Evolutionary conservation across 2,113 vertebrate species (phyloP).

Genomic region (Tenrec ecaudatus): DNA sequence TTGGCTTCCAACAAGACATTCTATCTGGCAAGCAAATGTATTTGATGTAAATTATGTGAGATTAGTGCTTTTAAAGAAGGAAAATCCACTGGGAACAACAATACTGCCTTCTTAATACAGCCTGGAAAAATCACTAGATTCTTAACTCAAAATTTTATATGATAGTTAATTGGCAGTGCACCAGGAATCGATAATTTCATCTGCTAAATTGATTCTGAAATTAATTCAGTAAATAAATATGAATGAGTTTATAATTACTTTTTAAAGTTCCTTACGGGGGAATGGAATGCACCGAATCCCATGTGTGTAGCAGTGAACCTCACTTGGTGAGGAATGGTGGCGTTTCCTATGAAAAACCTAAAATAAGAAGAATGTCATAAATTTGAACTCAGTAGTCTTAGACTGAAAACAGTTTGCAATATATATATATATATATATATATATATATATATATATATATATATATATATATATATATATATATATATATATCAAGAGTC

Average conservation of each 20-base stretch:
- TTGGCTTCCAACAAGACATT: too few relatives aligned
- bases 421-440: background rate
- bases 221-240: conserved; percentile 8
- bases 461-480: background rate
- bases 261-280: background rate
- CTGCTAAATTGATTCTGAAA: background rate
- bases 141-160: background rate
- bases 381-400: conserved; percentile 12
- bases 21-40: too few relatives aligned
- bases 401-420: background rate
- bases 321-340: background rate
- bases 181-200: background rate
- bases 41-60: too few relatives aligned
- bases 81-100: background rate
- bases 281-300: background rate
- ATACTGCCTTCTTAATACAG: background rate
- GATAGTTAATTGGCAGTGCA: background rate
- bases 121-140: background rate
- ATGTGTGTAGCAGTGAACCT: background rate
- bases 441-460: background rate
- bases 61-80: too few relatives aligned
- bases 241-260: background rate
- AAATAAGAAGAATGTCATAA: background rate
- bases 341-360: background rate
- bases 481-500: background rate